Conservation (phyloP, 2,888 invertebrate genomes). For the Trachelus tabidus region DNA sequence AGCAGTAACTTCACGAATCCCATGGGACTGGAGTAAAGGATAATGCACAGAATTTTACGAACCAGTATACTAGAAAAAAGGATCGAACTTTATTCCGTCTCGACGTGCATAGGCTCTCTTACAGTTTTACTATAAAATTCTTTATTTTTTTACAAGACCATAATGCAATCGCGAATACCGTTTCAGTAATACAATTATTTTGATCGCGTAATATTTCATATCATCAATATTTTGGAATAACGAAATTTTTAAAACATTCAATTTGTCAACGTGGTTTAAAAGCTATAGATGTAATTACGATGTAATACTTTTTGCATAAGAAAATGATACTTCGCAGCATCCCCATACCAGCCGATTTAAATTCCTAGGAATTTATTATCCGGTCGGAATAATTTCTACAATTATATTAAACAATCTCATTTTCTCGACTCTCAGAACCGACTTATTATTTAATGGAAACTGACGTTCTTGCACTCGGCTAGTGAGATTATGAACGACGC, state of each 20-base stretch:
- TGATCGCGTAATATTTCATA: background rate
- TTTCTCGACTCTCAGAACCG: background rate
- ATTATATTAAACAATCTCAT: background rate
- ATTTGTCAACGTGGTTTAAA: background rate
- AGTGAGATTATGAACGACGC: background rate
- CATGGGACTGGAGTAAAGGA: background rate
- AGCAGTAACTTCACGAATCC: background rate
- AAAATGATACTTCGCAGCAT: background rate
- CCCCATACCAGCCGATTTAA: background rate
- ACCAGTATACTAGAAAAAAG: background rate
- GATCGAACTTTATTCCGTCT: background rate
- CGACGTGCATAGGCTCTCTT: too few species aligned
- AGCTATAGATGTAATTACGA: background rate
- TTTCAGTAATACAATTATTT: background rate
- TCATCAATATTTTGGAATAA: too few species aligned
- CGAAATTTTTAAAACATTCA: background rate
- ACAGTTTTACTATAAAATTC: background rate
- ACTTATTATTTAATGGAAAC: background rate
- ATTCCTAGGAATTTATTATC: background rate
- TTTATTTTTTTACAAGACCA: background rate
- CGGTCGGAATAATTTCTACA: background rate
- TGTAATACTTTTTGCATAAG: background rate
- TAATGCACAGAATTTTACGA: background rate
- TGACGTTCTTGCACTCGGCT: background rate
- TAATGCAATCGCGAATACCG: background rate